Base-by-base conservation (phyloP, 2,888 invertebrate genomes). In the Hemicrepidius hirtus region DNA sequence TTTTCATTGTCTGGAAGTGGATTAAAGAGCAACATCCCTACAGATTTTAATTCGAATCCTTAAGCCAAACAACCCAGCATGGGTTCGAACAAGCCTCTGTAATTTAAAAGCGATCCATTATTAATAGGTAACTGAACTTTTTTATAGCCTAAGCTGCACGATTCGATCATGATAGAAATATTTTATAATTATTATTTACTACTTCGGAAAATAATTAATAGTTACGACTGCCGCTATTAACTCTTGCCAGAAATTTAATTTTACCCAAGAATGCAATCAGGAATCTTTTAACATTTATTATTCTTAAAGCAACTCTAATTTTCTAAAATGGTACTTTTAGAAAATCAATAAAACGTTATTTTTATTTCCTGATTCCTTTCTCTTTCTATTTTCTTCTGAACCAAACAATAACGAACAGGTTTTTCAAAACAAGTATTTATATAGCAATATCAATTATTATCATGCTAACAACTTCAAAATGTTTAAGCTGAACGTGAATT, bases 51-150 rank as follows among this genome's bases (percentile, higher is more conserved):
- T 32, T 32, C 9, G 4, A 9, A 9, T 9, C 4, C n/a, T 9
- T 32, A 32, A 32, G 32, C 32, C 20, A 46, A 10, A 46, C 46
- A 46, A 46, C 1, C 5, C 40, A 41, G 40, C 40, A 16, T 41
- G 40, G n/a, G 40, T 6, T 6, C 40, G 6, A 6, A 16, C 40
- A 41, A 41, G 40, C n/a, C 3, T 32, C n/a, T 32, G 4, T 41
- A 41, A 13, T 41, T 41, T 41, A 3, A 4, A 13, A 41, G 16
- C 3, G 50, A 24, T 50, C 50, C 2, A 24, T 24, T 24, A 50
- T n/a, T n/a, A n/a, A n/a, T 24, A 50, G 50, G 50, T 50, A 50
- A 50, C 6, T 50, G 50, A 50, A 50, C 50, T 24, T 50, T 24
- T 46, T 2, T 44, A 24, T 24, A 1, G 20, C 9, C 18, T 50